Evolutionary conservation across 1,140 invertebrate species (phyloP), one percentile per base, ranked within the genome.

Genomic region (Laodelphax striatellus): DNA sequence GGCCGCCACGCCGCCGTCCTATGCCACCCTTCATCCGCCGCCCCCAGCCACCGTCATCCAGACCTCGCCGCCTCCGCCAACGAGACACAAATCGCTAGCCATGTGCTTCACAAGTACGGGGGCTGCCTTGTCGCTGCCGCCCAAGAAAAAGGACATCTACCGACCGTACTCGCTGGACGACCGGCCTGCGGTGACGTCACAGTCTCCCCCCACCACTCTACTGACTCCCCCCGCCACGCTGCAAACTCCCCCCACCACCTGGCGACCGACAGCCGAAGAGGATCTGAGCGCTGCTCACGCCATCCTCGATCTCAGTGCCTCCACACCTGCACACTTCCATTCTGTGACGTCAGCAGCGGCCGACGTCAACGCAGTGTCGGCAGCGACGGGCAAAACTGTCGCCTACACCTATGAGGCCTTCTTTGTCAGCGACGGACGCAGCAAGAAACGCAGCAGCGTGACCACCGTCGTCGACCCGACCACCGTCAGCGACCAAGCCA

Each of bases 341-440:
- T 2, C 34, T 38, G 44, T n/a, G 52, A 42, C 41, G 46, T 60
- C 53, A 21, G 34, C n/a, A 6, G 28, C 22, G 46, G 9, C 21
- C 52, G n/a, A n/a, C n/a, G n/a, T 70, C 4, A 8, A 55, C 61
- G 17, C 66, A 28, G 53, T 43, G 17, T 53, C 65, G 55, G 67
- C 71, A 58, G 65, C 73, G 31, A 70, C 76, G 16, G 79, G 79
- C 55, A 85, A 84, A 65, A 94, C 92, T 1, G 83, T 94, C 38
- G 64, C 63, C 14, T 96, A 96, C 73, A 96, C 92, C 13, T 95
- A 96, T 74, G 93, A 97, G 71, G 90, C 94, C 2, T 96, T 97
- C 72, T 94, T 95, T 73, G 88, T 96, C 2, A 93, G 88, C 65
- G 94, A 97, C 67, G 93, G 94, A 0, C 79, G 94, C 3, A 94